A percentile compares a stretch with the other conserved stretches of the same genome.
These are phyloP conservation scores for Anneissia japonica DNA, from an alignment of 35 echinoderm and acorn worm species.

Conservation along the genomic window DNA sequence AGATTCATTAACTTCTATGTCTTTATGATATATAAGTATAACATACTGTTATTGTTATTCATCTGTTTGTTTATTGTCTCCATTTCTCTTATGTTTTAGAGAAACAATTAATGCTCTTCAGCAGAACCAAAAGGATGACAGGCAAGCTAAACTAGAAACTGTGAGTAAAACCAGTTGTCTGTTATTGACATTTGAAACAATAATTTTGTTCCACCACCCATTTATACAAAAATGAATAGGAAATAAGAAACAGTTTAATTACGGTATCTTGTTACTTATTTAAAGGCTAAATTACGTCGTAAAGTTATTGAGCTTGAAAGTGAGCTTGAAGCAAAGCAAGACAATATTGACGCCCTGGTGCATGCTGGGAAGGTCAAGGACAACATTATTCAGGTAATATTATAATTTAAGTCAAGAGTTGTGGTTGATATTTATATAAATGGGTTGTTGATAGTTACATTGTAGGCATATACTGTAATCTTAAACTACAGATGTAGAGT, in stretches of 20 bases:
- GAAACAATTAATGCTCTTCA: background rate
- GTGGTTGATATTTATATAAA: too few relatives aligned
- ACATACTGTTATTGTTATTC: too few relatives aligned
- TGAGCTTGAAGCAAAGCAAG: constrained; percentile 62
- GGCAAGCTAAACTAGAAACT: constrained; percentile 37
- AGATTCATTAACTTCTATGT: too few relatives aligned
- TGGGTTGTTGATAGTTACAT: too few relatives aligned
- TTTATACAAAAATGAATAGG: background rate
- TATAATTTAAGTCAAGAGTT: too few relatives aligned
- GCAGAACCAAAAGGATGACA: constrained; percentile 19
- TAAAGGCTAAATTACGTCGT: constrained; percentile 43
- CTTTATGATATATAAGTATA: too few relatives aligned
- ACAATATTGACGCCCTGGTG: constrained; percentile 51
- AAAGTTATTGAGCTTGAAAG: constrained; percentile 57
- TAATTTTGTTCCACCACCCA: too few relatives aligned
- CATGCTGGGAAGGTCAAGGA: constrained; percentile 75
- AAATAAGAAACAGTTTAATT: background rate
- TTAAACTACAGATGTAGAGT: too few relatives aligned
- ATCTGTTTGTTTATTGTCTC: too few relatives aligned
- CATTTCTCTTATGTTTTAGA: too few relatives aligned
- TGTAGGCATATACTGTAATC: too few relatives aligned
- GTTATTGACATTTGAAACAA: background rate
- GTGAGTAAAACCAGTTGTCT: constrained; percentile 21
- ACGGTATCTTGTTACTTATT: background rate
- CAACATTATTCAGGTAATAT: constrained; percentile 65